Base-by-base conservation (phyloP, 2,888 invertebrate species). In the Aphidius colemani region DNA sequence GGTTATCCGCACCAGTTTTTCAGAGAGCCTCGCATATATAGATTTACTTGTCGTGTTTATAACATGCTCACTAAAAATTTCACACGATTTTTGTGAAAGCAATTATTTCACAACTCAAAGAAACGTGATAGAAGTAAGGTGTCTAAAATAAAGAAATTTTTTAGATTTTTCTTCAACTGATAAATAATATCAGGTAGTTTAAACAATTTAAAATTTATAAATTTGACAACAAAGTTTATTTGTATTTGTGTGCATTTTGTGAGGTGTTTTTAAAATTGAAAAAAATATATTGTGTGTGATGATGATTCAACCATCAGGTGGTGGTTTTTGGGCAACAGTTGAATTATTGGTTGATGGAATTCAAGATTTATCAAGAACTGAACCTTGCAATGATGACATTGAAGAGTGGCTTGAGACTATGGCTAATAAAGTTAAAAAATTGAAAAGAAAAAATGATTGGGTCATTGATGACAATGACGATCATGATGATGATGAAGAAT, bases 261-360 rank as follows among this genome's bases (percentile, higher is more conserved):
- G 40, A 11, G 41, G 11, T 44, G 2, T 43, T 43, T 41, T 18
- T 9, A 45, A 30, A 55, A 6, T 40, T 39, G 46, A 60, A 49
- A 41, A 18, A n/a, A 10, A 13, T 18, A 55, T 7, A 61, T 30
- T 13, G 43, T n/a, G 41, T 7, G 4, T 53, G 40, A 46, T 49
- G n/a, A 71, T 71, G 69, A 68, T 46, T 58, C 61, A 56, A 48
- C 51, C 85, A 45, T 84, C 85, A 7, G 70, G 71, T 18, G 85
- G 84, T 65, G 84, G 85, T 57, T 88, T 89, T 76, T 88, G 88
- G 88, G 86, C 86, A 57, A 88, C 87, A n/a, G 85, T 89, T 66
- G 87, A 88, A 66, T 82, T 88, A 46, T 83, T 89, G 0, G 70
- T 70, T 49, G 66, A 67, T 51, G 69, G 67, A 41, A 61, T 65